Evolutionary conservation across 2,888 invertebrate genomes (phyloP).

Genomic region (Dinocampus coccinellae): DNA sequence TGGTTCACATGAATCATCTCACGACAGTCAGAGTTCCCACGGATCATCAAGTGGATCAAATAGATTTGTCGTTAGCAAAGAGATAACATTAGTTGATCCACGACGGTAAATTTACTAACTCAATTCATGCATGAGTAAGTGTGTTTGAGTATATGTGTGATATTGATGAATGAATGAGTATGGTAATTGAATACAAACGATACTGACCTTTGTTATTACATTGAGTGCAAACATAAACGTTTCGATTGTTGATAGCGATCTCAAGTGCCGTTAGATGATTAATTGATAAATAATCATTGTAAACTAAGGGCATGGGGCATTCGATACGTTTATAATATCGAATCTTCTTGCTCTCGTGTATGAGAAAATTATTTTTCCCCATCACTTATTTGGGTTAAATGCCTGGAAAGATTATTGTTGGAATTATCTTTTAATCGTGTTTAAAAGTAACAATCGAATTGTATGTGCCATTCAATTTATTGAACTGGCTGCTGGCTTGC

Average conservation of each 20-base stretch:
- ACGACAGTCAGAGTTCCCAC: slow-evolving; percentile 59
- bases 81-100: slow-evolving; percentile 33
- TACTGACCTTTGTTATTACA: slow-evolving; percentile 2
- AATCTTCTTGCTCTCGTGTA: neutral
- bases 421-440: slow-evolving; percentile 7
- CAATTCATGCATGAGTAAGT: neutral
- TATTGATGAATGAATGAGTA: neutral
- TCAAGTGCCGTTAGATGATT: slow-evolving; percentile 30
- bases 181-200: neutral
- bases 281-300: slow-evolving; percentile 7
- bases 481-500: neutral
- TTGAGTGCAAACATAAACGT: neutral
- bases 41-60: slow-evolving; percentile 44
- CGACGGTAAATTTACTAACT: slow-evolving; percentile 42
- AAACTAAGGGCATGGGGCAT: slow-evolving; percentile 9
- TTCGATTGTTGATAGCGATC: slow-evolving; percentile 24
- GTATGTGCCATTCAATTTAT: slow-evolving; percentile 14
- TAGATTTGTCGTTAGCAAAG: slow-evolving; percentile 43
- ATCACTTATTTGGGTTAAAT: neutral
- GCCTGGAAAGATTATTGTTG: neutral
- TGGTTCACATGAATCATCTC: slow-evolving; percentile 52
- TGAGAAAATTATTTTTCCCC: neutral
- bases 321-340: slow-evolving; percentile 5
- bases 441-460: neutral
- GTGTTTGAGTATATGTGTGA: neutral